Conservation (phyloP, 2,888 invertebrate genomes). For the Marronus borbonicus region DNA sequence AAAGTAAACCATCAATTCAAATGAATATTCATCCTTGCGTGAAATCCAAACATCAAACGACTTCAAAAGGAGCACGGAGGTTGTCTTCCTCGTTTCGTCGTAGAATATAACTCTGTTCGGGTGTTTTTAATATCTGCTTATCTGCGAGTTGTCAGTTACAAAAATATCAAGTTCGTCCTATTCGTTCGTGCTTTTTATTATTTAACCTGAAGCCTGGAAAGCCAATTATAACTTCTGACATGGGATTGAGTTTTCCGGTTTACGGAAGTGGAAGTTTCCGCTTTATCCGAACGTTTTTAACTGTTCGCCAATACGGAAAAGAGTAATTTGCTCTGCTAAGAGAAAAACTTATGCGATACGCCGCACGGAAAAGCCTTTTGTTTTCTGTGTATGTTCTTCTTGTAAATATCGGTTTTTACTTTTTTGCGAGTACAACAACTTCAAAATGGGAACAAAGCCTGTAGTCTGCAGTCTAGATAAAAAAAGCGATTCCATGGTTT, state of each 20-base stretch:
- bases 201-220: conserved; percentile 1
- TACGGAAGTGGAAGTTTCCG: neutral
- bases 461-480: too few species aligned
- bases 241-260: neutral
- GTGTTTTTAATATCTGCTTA: conserved; percentile 1
- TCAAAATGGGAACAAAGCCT: too few species aligned
- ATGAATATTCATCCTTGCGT: neutral
- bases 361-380: too few species aligned
- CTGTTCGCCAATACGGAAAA: neutral
- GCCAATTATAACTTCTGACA: neutral
- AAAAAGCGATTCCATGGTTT: too few species aligned
- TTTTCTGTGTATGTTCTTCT: too few species aligned
- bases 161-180: neutral
- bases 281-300: neutral
- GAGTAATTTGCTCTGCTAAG: neutral
- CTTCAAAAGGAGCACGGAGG: neutral
- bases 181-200: neutral
- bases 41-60: neutral
- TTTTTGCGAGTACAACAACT: too few species aligned
- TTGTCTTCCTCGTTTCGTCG: neutral
- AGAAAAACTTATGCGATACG: neutral
- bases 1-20: neutral
- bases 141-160: neutral
- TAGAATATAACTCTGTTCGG: neutral
- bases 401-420: too few species aligned